phyloP scores from a whole-genome alignment of 2,113 vertebrate genomes.

The Centropus bengalensis region DNA sequence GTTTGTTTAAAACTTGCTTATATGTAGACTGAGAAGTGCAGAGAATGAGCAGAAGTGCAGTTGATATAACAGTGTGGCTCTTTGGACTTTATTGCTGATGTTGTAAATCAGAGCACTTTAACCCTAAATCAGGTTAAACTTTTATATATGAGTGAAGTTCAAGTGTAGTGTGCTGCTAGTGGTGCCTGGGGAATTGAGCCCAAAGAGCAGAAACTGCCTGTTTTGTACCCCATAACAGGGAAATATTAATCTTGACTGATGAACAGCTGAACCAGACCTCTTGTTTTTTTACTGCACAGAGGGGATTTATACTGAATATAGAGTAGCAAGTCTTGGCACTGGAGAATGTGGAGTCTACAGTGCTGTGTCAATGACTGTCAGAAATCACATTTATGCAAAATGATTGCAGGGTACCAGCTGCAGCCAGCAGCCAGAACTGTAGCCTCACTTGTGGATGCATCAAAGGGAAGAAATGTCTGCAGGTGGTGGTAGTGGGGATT shows the following conservation, averaged over 20 bases:
- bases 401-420: background rate
- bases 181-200: background rate
- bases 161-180: background rate
- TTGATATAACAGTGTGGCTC: fast-evolving
- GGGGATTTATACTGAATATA: background rate
- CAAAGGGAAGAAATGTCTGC: background rate
- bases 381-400: background rate
- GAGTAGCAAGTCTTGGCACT: background rate
- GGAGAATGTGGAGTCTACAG: background rate
- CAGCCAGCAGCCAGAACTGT: background rate
- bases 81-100: constrained; percentile 3
- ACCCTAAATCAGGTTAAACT: background rate
- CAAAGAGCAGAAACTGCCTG: background rate
- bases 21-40: background rate
- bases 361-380: background rate
- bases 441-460: background rate
- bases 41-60: background rate
- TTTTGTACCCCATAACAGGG: background rate
- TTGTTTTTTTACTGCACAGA: background rate
- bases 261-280: background rate
- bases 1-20: background rate
- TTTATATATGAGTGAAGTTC: background rate
- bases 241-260: background rate
- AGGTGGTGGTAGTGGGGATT: background rate
- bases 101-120: constrained; percentile 9